phyloP scores from a whole-genome alignment of 2,888 invertebrate genomes.

The Automeris io region DNA sequence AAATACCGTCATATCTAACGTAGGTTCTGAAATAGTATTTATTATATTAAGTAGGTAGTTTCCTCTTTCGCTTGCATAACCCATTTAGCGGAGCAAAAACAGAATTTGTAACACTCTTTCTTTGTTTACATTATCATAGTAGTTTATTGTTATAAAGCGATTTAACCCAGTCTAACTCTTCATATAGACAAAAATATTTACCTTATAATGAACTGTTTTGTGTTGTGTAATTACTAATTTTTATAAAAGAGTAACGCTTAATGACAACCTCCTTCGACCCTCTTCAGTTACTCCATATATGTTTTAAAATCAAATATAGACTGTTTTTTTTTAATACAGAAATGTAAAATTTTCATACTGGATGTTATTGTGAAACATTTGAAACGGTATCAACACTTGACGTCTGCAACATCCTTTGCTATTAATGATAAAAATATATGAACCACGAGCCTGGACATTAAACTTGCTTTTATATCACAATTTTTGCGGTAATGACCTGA shows the following conservation, averaged over 20 bases:
- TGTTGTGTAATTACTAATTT: background rate
- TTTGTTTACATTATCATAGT: conserved; percentile 2
- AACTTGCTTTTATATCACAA: background rate
- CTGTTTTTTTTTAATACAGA: background rate
- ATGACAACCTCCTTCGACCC: background rate
- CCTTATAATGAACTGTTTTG: background rate
- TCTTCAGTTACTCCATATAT: background rate
- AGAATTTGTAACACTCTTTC: too few relatives aligned
- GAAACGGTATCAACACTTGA: conserved; percentile 26
- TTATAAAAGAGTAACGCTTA: background rate
- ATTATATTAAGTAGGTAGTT: too few relatives aligned
- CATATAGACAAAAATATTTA: conserved; percentile 6
- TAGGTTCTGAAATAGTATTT: too few relatives aligned
- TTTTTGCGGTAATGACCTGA: too few relatives aligned
- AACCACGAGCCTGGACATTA: background rate
- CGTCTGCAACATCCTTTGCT: conserved; percentile 39
- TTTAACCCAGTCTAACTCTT: conserved; percentile 15
- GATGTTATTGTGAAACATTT: conserved; percentile 31
- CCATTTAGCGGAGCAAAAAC: too few relatives aligned
- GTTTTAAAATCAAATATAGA: too few relatives aligned
- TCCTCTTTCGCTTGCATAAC: too few relatives aligned
- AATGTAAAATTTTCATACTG: background rate
- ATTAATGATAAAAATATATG: conserved; percentile 31
- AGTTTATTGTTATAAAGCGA: conserved; percentile 19
- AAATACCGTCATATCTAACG: too few relatives aligned